These are phyloP conservation scores for Falco biarmicus DNA, from an alignment of 2,797 vertebrate species.

Conservation along the genomic window DNA sequence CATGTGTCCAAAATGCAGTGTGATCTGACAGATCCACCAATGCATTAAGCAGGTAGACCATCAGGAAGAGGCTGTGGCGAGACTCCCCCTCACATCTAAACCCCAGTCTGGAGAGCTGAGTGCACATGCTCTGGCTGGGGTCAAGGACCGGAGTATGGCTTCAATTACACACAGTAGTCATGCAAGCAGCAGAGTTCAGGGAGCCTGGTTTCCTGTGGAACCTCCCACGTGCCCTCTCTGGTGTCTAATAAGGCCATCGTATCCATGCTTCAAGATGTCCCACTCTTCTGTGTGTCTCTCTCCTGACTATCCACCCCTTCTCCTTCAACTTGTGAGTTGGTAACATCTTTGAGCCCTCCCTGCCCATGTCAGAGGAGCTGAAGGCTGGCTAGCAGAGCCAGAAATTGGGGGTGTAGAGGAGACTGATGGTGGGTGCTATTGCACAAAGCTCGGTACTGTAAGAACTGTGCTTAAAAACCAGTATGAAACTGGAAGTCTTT, in stretches of 20 bases:
- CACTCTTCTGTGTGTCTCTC: neutral
- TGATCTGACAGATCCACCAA: neutral
- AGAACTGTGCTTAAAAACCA: rapidly evolving
- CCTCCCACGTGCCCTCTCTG: neutral
- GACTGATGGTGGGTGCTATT: neutral
- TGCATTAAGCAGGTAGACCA: neutral
- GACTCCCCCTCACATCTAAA: neutral
- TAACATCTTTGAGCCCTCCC: neutral
- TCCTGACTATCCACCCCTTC: neutral
- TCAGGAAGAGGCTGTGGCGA: neutral
- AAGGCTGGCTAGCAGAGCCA: neutral
- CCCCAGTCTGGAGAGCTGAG: neutral
- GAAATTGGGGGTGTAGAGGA: neutral
- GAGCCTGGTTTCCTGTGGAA: neutral
- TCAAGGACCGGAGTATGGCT: neutral
- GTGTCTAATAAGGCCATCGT: rapidly evolving
- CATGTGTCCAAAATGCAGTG: neutral
- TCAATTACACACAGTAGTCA: neutral
- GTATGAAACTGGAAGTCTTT: neutral
- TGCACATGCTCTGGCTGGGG: neutral
- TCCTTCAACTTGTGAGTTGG: rapidly evolving
- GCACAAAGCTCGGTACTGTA: neutral
- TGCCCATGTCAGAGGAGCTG: neutral
- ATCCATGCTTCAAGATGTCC: neutral
- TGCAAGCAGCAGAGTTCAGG: neutral